Conservation (phyloP, 2,797 vertebrate genomes). For the Ciconia nigra region DNA sequence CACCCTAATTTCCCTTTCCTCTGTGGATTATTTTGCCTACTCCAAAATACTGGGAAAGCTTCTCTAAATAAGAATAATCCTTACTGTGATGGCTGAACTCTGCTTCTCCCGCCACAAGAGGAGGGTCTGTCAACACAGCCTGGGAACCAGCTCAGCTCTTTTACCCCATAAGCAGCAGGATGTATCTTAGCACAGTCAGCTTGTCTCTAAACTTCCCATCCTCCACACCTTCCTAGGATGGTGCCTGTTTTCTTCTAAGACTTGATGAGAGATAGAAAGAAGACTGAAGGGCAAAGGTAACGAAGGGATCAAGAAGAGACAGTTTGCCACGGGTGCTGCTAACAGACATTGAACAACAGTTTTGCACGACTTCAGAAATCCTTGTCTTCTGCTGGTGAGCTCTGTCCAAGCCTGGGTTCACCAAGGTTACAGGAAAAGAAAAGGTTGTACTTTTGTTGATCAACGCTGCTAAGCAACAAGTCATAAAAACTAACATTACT, state of each 20-base stretch:
- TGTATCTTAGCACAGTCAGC: conserved; percentile 10
- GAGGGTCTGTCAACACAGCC: neutral
- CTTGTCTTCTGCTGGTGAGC: neutral
- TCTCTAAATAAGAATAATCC: neutral
- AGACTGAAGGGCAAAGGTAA: conserved; percentile 57
- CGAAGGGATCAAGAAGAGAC: conserved; percentile 45
- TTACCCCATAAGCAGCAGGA: conserved; percentile 18
- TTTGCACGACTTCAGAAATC: conserved; percentile 2
- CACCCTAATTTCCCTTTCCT: neutral
- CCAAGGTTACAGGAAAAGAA: conserved; percentile 18
- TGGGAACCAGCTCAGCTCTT: conserved; percentile 18
- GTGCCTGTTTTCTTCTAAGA: conserved; percentile 56
- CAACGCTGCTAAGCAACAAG: conserved; percentile 73
- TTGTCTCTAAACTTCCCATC: neutral
- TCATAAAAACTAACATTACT: conserved; percentile 13
- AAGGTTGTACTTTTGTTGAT: conserved; percentile 52
- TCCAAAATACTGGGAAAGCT: neutral
- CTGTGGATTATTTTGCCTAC: neutral
- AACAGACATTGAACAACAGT: neutral
- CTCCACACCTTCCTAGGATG: conserved; percentile 31
- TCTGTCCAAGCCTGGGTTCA: neutral
- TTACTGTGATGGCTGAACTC: conserved; percentile 33
- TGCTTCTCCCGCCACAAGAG: neutral
- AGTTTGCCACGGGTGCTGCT: neutral
- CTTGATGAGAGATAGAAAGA: conserved; percentile 21